Evolutionary conservation across 2,113 vertebrate species (phyloP), one percentile per base, ranked within the genome.

Genomic region (Octodon degus): DNA sequence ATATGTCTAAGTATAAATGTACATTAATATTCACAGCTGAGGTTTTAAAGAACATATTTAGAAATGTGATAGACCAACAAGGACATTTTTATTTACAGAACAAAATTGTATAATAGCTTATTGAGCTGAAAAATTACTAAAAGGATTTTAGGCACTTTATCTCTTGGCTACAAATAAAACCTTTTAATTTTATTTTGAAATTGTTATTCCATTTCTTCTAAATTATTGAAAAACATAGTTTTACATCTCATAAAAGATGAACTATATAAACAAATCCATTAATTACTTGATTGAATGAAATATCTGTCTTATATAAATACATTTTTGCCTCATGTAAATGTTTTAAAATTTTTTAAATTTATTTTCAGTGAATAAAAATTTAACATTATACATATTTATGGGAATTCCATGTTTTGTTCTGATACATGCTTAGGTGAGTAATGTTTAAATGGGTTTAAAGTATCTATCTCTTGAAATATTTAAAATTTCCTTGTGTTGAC

Each of bases 171-270:
- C 63, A 90, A 82, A 24, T 34, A 34, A 16, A 53, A 76, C 90
- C 79, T 25, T 67, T 67, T 2, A 40, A 47, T 40, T 68, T 91
- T 55, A 74, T 94, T 91, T 94, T 65, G 27, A 88, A 93, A 91
- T 83, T 14, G 91, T 47, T 93, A 72, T 1, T 68, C 5, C 50
- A 7, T 72, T 83, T 81, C 43, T 82, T 89, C 4, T 9, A 86
- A 62, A 95, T 81, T 30, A 0, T 55, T 4, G 34, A 55, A 9
- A 60, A 92, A 81, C 87, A 43, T 27, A 53, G 74, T 63, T 65
- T 86, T 53, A 63, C 27, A 2, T 86, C 4, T 84, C 30, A 74
- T 37, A 55, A 27, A 68, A 93, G 19, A 20, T 70, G 80, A 82
- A 88, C 77, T 80, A 60, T 88, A 68, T 77, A 34, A 97, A 40